Evolutionary conservation across 1,140 invertebrate genomes (phyloP).

Genomic region (Harpegnathos saltator): DNA sequence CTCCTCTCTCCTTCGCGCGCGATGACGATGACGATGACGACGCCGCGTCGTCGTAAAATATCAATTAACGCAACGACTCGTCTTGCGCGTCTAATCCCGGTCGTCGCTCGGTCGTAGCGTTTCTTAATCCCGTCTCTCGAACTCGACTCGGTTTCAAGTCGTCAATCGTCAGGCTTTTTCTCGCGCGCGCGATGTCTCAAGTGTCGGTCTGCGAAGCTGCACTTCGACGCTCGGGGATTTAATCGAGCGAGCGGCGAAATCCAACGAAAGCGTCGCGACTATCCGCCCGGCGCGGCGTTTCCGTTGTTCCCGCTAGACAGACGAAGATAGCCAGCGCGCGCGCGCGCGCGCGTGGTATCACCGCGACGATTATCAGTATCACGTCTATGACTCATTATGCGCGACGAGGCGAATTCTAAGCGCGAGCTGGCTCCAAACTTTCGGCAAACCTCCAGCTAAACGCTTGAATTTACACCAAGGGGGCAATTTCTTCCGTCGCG

Average conservation of each 20-base stretch:
- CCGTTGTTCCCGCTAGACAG: too few relatives aligned
- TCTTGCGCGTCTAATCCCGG: background rate
- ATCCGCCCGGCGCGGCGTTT: too few relatives aligned
- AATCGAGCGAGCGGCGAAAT: too few relatives aligned
- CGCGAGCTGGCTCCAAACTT: slow-evolving; percentile 31
- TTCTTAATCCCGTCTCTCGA: too few relatives aligned
- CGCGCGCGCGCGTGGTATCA: background rate
- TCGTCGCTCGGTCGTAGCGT: background rate
- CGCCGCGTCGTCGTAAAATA: slow-evolving; percentile 2
- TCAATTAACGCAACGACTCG: slow-evolving; percentile 31
- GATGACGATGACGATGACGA: background rate
- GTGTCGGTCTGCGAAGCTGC: too few relatives aligned
- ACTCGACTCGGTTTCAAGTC: too few relatives aligned
- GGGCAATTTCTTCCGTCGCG: slow-evolving; percentile 46
- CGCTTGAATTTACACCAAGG: slow-evolving; percentile 40
- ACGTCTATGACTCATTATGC: slow-evolving; percentile 14
- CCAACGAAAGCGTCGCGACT: too few relatives aligned
- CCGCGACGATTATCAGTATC: slow-evolving; percentile 10
- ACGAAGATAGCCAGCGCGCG: too few relatives aligned
- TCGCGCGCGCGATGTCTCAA: too few relatives aligned
- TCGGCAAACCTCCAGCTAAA: slow-evolving; percentile 28
- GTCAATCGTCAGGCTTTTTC: too few relatives aligned
- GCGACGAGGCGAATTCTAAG: slow-evolving; percentile 33
- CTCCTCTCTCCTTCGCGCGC: background rate
- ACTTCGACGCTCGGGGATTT: too few relatives aligned